phyloP scores from a whole-genome alignment of 2,797 vertebrate genomes.

The Erethizon dorsatum region DNA sequence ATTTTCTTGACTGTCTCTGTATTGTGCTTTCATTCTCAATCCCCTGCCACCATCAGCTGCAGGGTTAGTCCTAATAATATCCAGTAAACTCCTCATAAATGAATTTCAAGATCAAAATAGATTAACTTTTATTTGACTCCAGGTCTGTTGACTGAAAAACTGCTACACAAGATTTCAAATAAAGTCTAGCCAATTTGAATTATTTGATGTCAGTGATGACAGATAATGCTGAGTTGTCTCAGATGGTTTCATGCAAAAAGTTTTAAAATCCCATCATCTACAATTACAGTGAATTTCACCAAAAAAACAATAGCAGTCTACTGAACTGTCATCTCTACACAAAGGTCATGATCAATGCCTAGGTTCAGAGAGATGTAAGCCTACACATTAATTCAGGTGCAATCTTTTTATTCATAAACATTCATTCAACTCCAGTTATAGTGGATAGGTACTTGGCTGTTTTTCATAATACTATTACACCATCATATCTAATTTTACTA shows the following conservation, averaged over 20 bases:
- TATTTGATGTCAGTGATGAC: neutral
- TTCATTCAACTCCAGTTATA: conserved; percentile 3
- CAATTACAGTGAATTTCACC: neutral
- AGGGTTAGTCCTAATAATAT: neutral
- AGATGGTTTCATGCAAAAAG: neutral
- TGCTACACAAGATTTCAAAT: neutral
- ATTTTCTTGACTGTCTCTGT: neutral
- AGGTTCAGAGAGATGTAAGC: conserved; percentile 25
- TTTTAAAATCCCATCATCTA: neutral
- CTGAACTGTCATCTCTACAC: neutral
- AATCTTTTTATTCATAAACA: conserved; percentile 28
- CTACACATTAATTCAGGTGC: conserved; percentile 2
- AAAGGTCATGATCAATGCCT: neutral
- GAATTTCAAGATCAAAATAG: neutral
- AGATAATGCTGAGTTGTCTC: conserved; percentile 15
- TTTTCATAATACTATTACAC: conserved; percentile 28
- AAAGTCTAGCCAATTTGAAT: neutral
- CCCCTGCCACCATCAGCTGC: neutral
- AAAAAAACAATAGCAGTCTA: neutral
- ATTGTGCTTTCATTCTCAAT: neutral
- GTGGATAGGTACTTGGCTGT: conserved; percentile 32
- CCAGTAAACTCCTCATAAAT: neutral
- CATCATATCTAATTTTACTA: conserved; percentile 81
- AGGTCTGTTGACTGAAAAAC: neutral
- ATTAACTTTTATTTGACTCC: neutral